Conservation (phyloP, 2,797 vertebrate species). For the Tragopan temminckii region DNA sequence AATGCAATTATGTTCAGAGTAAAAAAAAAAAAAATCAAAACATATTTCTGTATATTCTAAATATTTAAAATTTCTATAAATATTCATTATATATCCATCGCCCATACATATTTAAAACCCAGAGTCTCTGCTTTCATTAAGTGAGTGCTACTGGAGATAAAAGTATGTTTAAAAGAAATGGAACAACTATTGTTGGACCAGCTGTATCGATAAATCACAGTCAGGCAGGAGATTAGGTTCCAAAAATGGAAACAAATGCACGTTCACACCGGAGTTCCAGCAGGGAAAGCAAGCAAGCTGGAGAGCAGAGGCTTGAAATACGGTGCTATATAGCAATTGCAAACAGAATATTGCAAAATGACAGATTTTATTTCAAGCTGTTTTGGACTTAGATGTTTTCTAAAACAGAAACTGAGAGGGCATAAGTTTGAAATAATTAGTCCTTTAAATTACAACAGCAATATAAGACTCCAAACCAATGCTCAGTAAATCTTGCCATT, state of each 20-base stretch:
- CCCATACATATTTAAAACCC: constrained; percentile 53
- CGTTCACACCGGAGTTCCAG: constrained; percentile 13
- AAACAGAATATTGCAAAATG: background rate
- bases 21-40: constrained; percentile 28
- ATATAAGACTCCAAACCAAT: background rate
- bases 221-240: constrained; percentile 57
- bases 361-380: constrained; percentile 7
- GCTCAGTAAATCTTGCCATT: background rate
- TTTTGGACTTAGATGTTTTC: constrained; percentile 1
- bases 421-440: constrained; percentile 42
- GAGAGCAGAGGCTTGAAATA: background rate
- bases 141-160: constrained; percentile 66
- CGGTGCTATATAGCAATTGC: background rate
- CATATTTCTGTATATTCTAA: constrained; percentile 58
- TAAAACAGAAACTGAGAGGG: background rate
- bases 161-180: constrained; percentile 73
- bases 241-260: constrained; percentile 71
- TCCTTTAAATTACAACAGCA: constrained; percentile 26
- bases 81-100: constrained; percentile 64
- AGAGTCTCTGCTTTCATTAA: constrained; percentile 67
- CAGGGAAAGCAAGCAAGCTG: background rate
- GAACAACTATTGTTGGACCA: constrained; percentile 65
- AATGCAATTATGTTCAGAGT: constrained; percentile 45
- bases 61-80: constrained; percentile 74
- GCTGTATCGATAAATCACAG: constrained; percentile 74